These are phyloP conservation scores for Pseudomugil tenellus DNA, from an alignment of 2,797 vertebrate species.

Conservation along the genomic window DNA sequence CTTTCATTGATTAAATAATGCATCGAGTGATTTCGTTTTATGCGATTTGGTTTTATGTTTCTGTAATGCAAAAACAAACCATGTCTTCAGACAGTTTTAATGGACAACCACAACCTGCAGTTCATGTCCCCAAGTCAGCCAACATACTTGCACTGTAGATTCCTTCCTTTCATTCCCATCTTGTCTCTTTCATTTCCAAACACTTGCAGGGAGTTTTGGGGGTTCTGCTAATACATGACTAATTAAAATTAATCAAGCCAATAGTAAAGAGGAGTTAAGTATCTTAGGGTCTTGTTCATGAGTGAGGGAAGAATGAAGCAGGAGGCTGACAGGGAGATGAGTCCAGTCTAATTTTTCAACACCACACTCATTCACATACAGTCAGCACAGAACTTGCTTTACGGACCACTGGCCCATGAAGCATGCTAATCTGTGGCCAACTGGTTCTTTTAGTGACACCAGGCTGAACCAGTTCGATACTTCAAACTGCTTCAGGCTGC, in stretches of 20 bases:
- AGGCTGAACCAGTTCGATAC: not conserved
- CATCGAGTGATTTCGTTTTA: not conserved
- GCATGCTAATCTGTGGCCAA: not conserved
- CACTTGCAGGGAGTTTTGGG: not conserved
- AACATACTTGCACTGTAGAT: not conserved
- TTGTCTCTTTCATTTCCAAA: not conserved
- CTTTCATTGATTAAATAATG: not conserved
- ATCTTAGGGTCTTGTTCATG: too few relatives aligned
- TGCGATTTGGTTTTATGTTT: not conserved
- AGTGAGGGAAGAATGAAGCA: too few relatives aligned
- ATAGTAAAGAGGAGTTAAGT: too few relatives aligned
- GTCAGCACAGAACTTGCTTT: not conserved
- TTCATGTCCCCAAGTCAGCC: not conserved
- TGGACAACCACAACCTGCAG: not conserved
- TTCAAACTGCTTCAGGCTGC: not conserved
- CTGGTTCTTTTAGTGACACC: not conserved
- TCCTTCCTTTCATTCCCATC: not conserved
- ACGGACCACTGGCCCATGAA: not conserved
- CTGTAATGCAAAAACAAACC: not conserved
- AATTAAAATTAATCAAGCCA: not conserved
- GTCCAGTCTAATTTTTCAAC: too few relatives aligned
- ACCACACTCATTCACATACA: too few relatives aligned
- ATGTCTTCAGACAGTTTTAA: not conserved
- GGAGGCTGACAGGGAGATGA: too few relatives aligned
- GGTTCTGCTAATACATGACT: not conserved